These are phyloP conservation scores for Pteronura brasiliensis DNA, from an alignment of 2,113 vertebrate genomes.

Conservation along the genomic window DNA sequence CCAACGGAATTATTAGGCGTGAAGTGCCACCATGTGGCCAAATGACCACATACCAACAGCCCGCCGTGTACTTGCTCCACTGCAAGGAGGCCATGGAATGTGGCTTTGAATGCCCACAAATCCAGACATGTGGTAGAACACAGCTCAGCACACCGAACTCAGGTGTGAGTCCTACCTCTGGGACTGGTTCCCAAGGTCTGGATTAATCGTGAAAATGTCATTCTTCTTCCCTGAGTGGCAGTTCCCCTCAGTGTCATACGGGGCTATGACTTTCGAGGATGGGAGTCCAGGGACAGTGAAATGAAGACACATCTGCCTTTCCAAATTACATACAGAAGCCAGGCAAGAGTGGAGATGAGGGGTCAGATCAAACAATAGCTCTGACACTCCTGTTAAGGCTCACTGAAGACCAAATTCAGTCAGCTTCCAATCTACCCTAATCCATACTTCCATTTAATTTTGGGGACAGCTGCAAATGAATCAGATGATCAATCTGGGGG, in stretches of 20 bases:
- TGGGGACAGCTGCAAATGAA: not conserved
- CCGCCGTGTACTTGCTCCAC: not conserved
- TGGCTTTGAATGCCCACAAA: not conserved
- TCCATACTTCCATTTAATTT: not conserved
- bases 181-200: not conserved
- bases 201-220: not conserved
- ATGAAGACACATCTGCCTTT: not conserved
- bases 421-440: not conserved
- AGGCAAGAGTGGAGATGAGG: not conserved
- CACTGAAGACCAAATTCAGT: not conserved
- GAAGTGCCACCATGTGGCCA: constrained; percentile 81
- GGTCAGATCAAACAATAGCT: too few relatives aligned
- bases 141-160: not conserved
- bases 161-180: not conserved
- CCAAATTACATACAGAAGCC: not conserved
- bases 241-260: not conserved
- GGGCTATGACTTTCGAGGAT: not conserved
- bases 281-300: not conserved
- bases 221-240: not conserved
- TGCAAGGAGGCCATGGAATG: not conserved
- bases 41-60: not conserved
- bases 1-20: constrained; percentile 66
- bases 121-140: not conserved
- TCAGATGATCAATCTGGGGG: not conserved
- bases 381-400: rapidly evolving